These are phyloP conservation scores for Alloscopus bannaensis DNA, from an alignment of 2,888 invertebrate species.

Conservation along the genomic window DNA sequence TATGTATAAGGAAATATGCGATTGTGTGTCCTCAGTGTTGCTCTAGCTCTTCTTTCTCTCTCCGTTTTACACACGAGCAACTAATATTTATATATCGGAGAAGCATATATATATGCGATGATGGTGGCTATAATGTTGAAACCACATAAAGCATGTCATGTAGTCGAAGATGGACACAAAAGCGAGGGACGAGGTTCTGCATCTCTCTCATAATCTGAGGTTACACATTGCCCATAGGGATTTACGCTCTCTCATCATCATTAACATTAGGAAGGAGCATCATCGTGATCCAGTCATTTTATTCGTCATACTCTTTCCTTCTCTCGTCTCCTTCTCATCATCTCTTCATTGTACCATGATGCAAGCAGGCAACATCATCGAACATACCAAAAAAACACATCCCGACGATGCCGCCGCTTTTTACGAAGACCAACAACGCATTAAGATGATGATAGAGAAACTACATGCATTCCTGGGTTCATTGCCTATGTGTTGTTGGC, in stretches of 20 bases:
- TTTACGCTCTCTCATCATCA: constrained; percentile 52
- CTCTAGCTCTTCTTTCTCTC: too few relatives aligned
- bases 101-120: too few relatives aligned
- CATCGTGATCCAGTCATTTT: constrained; percentile 65
- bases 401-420: constrained; percentile 26
- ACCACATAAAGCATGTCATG: constrained; percentile 2
- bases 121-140: too few relatives aligned
- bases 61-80: too few relatives aligned
- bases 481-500: too few relatives aligned
- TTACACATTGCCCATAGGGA: constrained; percentile 65
- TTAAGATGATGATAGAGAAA: too few relatives aligned
- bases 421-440: too few relatives aligned
- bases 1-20: too few relatives aligned
- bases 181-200: constrained; percentile 56
- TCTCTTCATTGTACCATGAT: constrained; percentile 34
- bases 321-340: constrained; percentile 49
- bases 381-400: constrained; percentile 28
- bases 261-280: constrained; percentile 59
- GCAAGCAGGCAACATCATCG: too few relatives aligned
- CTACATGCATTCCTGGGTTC: too few relatives aligned
- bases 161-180: constrained; percentile 9
- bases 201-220: constrained; percentile 62
- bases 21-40: too few relatives aligned
- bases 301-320: constrained; percentile 56
- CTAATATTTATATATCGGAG: too few relatives aligned